Conservation (phyloP, 2,888 invertebrate species). For the Drosophila lacicola region DNA sequence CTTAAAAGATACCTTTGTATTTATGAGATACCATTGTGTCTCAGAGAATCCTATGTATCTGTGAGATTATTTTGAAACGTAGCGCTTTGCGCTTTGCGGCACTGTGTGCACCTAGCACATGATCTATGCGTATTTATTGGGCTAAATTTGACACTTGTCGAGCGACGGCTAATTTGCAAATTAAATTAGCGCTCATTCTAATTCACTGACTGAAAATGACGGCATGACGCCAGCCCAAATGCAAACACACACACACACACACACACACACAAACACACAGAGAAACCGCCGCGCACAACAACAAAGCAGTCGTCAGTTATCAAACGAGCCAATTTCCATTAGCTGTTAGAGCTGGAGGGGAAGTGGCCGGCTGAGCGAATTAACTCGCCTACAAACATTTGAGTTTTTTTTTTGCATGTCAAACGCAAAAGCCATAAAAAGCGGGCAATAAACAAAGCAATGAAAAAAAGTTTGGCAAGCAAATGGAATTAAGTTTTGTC, state of each 20-base stretch:
- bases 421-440: constrained; percentile 51
- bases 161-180: constrained; percentile 73
- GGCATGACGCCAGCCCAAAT: constrained; percentile 66
- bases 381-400: constrained; percentile 38
- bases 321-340: constrained; percentile 61
- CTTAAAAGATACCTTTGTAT: not conserved
- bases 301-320: constrained; percentile 70
- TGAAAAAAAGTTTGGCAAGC: constrained; percentile 45
- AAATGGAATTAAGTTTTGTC: constrained; percentile 51
- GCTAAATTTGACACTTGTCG: constrained; percentile 47
- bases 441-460: constrained; percentile 39
- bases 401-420: constrained; percentile 60
- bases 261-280: not conserved
- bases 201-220: constrained; percentile 58
- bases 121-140: constrained; percentile 29
- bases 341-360: constrained; percentile 26
- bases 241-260: constrained; percentile 33
- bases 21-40: not conserved
- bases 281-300: constrained; percentile 8
- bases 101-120: constrained; percentile 22
- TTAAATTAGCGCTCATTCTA: constrained; percentile 77
- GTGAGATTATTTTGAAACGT: not conserved
- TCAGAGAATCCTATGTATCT: not conserved
- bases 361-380: constrained; percentile 27
- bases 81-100: constrained; percentile 1